Percentiles rank a stretch among this genome's conserved stretches.
Evolutionary conservation across 2,888 invertebrate genomes (phyloP).

Genomic region (Campopleginae sp.): DNA sequence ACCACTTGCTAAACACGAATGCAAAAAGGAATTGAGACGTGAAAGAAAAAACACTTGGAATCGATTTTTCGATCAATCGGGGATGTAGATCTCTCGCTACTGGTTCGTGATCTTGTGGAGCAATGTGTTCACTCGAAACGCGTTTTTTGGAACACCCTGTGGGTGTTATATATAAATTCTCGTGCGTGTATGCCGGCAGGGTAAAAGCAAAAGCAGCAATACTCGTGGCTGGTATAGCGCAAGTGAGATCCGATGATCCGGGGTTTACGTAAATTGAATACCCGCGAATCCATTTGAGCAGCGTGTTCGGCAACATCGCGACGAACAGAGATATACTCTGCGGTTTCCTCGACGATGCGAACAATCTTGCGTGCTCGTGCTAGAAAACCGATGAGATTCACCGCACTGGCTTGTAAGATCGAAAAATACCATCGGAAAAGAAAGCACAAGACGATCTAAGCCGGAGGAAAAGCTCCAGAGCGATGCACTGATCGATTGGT

Average conservation of each 20-base stretch:
- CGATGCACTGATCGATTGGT: slow-evolving; percentile 44
- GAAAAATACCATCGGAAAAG: slow-evolving; percentile 21
- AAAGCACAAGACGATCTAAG: slow-evolving; percentile 10
- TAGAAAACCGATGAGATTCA: slow-evolving; percentile 33
- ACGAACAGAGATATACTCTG: slow-evolving; percentile 8
- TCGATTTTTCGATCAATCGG: no score
- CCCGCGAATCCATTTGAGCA: slow-evolving; percentile 64
- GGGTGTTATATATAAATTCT: background rate
- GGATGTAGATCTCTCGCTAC: no score
- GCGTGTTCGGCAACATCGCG: slow-evolving; percentile 40
- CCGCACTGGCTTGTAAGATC: slow-evolving; percentile 17
- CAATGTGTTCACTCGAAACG: no score
- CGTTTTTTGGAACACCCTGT: background rate
- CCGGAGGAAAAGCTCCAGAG: slow-evolving; percentile 7
- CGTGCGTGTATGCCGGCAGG: slow-evolving; percentile 10
- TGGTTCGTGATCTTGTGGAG: background rate
- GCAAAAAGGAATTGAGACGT: no score
- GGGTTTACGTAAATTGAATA: slow-evolving; percentile 70
- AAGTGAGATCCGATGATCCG: slow-evolving; percentile 65
- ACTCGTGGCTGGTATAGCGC: slow-evolving; percentile 15
- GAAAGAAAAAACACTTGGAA: no score
- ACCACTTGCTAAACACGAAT: no score
- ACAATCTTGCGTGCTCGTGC: slow-evolving; percentile 39
- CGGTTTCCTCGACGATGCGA: slow-evolving; percentile 27
- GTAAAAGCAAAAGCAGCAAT: slow-evolving; percentile 27